Percentiles rank a stretch among this genome's conserved stretches.
These are phyloP conservation scores for Leptinotarsa undecemlineata DNA, from an alignment of 1,140 invertebrate genomes.

Conservation along the genomic window DNA sequence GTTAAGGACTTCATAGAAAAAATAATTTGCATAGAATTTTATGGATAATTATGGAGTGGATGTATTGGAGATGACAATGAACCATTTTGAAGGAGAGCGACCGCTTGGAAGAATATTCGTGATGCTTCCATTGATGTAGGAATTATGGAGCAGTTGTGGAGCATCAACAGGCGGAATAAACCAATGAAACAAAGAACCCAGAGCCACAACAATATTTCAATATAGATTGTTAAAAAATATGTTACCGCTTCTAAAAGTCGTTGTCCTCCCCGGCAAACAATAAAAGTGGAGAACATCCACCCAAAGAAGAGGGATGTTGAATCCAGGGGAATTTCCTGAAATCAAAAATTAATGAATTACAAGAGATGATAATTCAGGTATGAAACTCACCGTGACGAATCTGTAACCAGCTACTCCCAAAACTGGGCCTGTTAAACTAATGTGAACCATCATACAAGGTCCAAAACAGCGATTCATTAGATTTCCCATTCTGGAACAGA, in stretches of 20 bases:
- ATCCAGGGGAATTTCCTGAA: slow-evolving; percentile 17
- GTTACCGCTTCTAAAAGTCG: slow-evolving; percentile 16
- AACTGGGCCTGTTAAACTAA: slow-evolving; percentile 19
- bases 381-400: slow-evolving; percentile 17
- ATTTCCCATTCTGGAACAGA: slow-evolving; percentile 11
- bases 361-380: background rate
- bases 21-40: no score
- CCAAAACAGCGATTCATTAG: slow-evolving; percentile 13
- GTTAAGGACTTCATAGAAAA: no score
- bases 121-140: no score
- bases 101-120: no score
- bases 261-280: slow-evolving; percentile 22
- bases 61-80: no score
- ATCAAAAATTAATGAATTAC: background rate
- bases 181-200: no score
- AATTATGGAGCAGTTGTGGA: no score
- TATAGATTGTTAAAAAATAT: no score
- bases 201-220: no score
- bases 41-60: no score
- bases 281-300: slow-evolving; percentile 20
- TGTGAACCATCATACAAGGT: slow-evolving; percentile 24
- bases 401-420: slow-evolving; percentile 16
- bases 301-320: slow-evolving; percentile 13
- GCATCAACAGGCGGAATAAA: no score
- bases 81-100: no score